A percentile compares a stretch with the other conserved stretches of the same genome.
Conservation (phyloP, 2,113 vertebrate species). For the Lucifuga dentata region DNA sequence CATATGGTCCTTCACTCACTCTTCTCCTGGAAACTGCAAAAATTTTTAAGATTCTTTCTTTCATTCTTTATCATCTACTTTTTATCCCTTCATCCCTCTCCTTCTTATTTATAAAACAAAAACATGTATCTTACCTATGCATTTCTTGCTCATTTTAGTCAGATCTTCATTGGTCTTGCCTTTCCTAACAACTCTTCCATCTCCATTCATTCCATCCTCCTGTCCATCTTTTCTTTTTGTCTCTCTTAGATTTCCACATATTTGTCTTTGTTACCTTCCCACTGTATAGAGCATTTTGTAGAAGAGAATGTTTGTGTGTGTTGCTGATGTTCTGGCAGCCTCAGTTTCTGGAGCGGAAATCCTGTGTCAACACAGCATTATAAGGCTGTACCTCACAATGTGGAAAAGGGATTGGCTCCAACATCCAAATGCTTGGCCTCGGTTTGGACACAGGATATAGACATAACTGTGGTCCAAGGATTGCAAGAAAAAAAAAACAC, state of each 20-base stretch:
- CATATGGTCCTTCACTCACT: too few species aligned
- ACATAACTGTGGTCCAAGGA: neutral
- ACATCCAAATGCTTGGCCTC: conserved; percentile 5
- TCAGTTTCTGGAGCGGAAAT: neutral
- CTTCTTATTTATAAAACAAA: too few species aligned
- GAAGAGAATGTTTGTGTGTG: neutral
- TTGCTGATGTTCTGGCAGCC: neutral
- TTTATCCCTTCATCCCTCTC: too few species aligned
- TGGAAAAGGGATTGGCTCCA: conserved; percentile 4
- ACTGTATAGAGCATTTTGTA: neutral
- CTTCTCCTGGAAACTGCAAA: too few species aligned
- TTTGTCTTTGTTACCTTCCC: neutral
- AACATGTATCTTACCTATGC: too few species aligned
- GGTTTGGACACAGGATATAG: neutral
- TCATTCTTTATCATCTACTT: too few species aligned
- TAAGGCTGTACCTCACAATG: neutral
- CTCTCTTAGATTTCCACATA: neutral
- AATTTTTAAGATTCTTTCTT: too few species aligned
- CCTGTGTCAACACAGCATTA: neutral
- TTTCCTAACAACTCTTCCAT: too few species aligned
- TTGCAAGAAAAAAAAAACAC: neutral
- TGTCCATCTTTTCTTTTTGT: neutral
- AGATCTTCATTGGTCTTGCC: too few species aligned
- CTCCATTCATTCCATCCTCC: too few species aligned
- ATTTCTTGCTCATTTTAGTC: too few species aligned